These are phyloP conservation scores for Euplagia quadripunctaria DNA, from an alignment of 2,888 invertebrate species.

Conservation along the genomic window DNA sequence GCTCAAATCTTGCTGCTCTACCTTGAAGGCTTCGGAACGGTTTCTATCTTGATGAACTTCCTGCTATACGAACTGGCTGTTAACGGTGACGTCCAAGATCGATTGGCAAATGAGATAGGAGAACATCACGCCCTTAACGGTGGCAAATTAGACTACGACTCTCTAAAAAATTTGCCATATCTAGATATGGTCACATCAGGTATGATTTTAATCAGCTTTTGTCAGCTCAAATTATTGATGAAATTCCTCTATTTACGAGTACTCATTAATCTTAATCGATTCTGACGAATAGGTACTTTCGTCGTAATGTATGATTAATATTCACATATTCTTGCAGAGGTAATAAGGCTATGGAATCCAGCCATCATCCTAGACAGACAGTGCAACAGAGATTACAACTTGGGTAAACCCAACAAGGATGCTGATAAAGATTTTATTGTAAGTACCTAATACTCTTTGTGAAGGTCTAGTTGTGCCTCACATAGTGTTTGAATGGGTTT, in stretches of 20 bases:
- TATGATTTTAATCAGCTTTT: constrained; percentile 46
- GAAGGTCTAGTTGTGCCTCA: neutral
- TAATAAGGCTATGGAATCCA: constrained; percentile 67
- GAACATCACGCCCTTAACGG: constrained; percentile 72
- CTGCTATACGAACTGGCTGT: constrained; percentile 86
- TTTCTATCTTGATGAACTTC: constrained; percentile 78
- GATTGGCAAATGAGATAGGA: constrained; percentile 84
- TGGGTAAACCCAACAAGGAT: constrained; percentile 65
- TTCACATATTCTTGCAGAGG: constrained; percentile 67
- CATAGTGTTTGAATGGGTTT: neutral
- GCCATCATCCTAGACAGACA: constrained; percentile 74
- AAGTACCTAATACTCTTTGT: constrained; percentile 38
- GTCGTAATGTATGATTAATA: neutral
- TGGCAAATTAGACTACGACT: constrained; percentile 78
- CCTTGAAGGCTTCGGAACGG: constrained; percentile 85
- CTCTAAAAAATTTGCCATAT: constrained; percentile 84
- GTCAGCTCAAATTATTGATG: fast-evolving
- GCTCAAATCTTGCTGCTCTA: constrained; percentile 84
- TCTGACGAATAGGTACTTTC: neutral
- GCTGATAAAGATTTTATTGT: constrained; percentile 66
- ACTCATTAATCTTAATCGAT: fast-evolving
- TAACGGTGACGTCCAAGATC: constrained; percentile 86
- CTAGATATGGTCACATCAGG: constrained; percentile 88
- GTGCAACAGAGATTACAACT: constrained; percentile 83
- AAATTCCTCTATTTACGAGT: neutral